Conservation (phyloP, 2,113 vertebrate species). For the Numenius arquata region DNA sequence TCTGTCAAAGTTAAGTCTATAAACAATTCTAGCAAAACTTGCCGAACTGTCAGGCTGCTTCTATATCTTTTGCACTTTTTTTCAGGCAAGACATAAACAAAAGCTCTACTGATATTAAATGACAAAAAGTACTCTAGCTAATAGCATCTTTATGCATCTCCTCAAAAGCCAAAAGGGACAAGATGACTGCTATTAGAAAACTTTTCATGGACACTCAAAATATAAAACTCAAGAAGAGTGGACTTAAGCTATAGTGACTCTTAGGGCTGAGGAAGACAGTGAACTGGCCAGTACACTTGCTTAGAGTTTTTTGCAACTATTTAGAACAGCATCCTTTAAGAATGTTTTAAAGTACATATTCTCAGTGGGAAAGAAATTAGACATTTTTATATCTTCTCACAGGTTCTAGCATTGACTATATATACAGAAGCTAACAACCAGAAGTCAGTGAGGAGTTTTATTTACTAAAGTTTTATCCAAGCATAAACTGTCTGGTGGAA, state of each 20-base stretch:
- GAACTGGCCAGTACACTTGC: not conserved
- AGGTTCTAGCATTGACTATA: not conserved
- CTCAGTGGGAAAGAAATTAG: fast-evolving
- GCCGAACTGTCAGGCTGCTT: not conserved
- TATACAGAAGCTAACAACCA: not conserved
- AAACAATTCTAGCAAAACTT: not conserved
- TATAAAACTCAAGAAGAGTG: not conserved
- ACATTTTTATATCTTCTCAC: not conserved
- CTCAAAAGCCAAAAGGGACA: not conserved
- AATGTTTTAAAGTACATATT: not conserved
- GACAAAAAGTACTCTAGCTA: not conserved
- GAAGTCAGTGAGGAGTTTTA: not conserved
- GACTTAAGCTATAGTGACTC: not conserved
- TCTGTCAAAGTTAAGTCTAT: not conserved
- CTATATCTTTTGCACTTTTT: not conserved
- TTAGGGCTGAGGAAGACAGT: not conserved
- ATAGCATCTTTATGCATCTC: not conserved
- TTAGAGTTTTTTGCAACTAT: not conserved
- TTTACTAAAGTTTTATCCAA: not conserved
- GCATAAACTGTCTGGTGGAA: not conserved
- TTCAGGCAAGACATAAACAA: not conserved
- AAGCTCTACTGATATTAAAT: not conserved
- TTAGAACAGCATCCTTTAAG: not conserved
- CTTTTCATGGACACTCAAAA: not conserved
- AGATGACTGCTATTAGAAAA: not conserved